These are phyloP conservation scores for Iphiclides podalirius DNA, from an alignment of 2,888 invertebrate genomes.

Conservation along the genomic window DNA sequence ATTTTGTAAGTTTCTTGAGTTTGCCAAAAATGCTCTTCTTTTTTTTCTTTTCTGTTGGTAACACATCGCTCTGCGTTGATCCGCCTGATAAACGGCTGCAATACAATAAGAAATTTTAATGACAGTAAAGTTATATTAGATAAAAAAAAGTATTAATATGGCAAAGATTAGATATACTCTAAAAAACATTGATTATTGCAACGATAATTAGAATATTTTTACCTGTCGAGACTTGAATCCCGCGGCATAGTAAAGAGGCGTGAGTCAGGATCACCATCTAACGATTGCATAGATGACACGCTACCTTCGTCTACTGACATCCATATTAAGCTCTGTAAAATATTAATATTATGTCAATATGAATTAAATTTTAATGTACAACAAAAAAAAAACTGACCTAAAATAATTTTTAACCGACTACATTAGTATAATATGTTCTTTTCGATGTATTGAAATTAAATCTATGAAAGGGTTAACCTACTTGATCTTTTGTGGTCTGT, in stretches of 20 bases:
- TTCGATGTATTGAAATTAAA: too few relatives aligned
- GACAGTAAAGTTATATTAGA: not conserved
- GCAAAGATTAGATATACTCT: too few relatives aligned
- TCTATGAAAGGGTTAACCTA: too few relatives aligned
- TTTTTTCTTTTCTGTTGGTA: constrained; percentile 88
- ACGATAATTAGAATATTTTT: not conserved
- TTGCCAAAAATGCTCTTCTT: constrained; percentile 92
- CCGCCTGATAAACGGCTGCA: constrained; percentile 88
- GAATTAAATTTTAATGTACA: not conserved
- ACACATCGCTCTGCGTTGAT: constrained; percentile 90
- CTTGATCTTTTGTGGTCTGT: constrained; percentile 76
- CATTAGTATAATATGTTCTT: too few relatives aligned
- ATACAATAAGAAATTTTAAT: constrained; percentile 8
- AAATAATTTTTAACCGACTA: too few relatives aligned
- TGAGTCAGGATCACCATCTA: constrained; percentile 83
- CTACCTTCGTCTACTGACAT: constrained; percentile 91
- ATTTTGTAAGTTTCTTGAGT: constrained; percentile 91
- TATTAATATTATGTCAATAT: too few relatives aligned
- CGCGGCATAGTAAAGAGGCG: constrained; percentile 82
- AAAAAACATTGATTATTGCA: too few relatives aligned
- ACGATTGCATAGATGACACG: constrained; percentile 89
- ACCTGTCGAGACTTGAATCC: constrained; percentile 90
- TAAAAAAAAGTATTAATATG: not conserved
- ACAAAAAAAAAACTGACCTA: too few relatives aligned
- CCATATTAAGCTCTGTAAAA: constrained; percentile 85